A percentile compares a stretch with the other conserved stretches of the same genome.
Evolutionary conservation across 2,113 vertebrate species (phyloP).

Genomic region (Vulpes ferrilata): DNA sequence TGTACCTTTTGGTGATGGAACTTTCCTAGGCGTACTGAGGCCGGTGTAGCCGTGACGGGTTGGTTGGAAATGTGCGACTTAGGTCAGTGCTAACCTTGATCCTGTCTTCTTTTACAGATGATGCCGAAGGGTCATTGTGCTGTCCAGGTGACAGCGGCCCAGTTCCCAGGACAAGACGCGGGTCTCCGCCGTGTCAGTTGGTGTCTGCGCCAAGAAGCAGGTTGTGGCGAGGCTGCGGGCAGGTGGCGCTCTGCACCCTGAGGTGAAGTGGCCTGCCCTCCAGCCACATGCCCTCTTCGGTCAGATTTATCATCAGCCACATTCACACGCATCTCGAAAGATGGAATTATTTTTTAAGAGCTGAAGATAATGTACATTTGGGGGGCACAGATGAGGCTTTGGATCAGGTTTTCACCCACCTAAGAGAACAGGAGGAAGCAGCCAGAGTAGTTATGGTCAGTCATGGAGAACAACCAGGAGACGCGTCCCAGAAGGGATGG

Average conservation of each 20-base stretch:
- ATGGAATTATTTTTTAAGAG: neutral
- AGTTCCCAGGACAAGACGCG: constrained; percentile 12
- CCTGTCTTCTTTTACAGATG: constrained; percentile 75
- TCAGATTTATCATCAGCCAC: constrained; percentile 3
- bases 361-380: neutral
- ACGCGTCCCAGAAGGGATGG: constrained; percentile 71
- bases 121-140: neutral
- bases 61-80: neutral
- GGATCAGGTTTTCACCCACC: neutral
- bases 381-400: neutral
- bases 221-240: neutral
- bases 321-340: neutral
- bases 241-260: constrained; percentile 32
- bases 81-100: neutral
- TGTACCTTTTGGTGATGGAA: accelerated
- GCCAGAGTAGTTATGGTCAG: constrained; percentile 75
- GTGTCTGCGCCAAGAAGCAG: constrained; percentile 39
- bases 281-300: constrained; percentile 10
- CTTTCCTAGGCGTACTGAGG: accelerated
- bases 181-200: neutral
- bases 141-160: constrained; percentile 50
- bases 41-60: accelerated
- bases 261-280: constrained; percentile 42
- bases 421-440: constrained; percentile 61
- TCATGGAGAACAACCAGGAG: constrained; percentile 80